These are phyloP conservation scores for Eospalax fontanierii DNA, from an alignment of 2,797 vertebrate species.

Conservation along the genomic window DNA sequence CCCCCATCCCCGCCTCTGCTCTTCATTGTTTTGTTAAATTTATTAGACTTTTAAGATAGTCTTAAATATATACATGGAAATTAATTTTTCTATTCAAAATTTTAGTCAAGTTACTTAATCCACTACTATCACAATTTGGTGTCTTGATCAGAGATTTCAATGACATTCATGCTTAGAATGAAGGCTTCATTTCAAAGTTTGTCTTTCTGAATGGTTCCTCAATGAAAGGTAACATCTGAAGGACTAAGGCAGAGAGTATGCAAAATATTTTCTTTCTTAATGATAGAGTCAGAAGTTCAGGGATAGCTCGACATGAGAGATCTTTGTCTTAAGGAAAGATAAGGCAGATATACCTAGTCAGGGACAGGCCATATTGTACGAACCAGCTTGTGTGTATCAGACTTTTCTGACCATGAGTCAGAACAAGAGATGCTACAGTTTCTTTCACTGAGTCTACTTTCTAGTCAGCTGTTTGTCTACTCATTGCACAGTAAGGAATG, in stretches of 20 bases:
- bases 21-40: background rate
- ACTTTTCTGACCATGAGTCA: background rate
- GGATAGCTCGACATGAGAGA: background rate
- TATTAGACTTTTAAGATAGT: background rate
- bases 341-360: background rate
- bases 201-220: background rate
- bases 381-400: background rate
- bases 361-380: background rate
- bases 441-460: background rate
- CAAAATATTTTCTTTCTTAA: background rate
- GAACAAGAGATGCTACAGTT: background rate
- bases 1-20: background rate
- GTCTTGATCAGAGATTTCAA: slow-evolving; percentile 18
- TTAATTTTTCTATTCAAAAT: background rate
- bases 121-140: background rate
- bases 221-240: background rate
- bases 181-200: background rate
- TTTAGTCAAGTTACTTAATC: background rate
- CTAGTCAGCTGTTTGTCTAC: background rate
- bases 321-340: background rate
- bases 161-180: background rate
- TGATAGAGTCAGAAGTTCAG: background rate
- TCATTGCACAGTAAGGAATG: background rate
- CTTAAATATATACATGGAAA: too few species aligned
- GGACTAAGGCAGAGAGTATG: background rate